A percentile compares a stretch with the other conserved stretches of the same genome.
phyloP scores from a whole-genome alignment of 2,888 invertebrate species.

The Cryptus armator region DNA sequence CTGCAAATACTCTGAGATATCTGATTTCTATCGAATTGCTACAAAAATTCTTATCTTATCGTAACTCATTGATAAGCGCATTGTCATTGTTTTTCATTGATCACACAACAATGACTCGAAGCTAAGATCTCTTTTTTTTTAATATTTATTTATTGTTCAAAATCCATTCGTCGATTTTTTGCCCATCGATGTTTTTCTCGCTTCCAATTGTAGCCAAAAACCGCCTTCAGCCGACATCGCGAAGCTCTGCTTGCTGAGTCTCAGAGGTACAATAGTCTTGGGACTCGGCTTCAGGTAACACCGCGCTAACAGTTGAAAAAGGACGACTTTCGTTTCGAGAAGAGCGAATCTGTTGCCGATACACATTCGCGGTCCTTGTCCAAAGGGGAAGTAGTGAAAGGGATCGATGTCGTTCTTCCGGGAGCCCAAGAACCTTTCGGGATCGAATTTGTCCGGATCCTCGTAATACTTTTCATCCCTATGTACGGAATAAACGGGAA shows the following conservation, averaged over 20 bases:
- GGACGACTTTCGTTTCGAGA: conserved; percentile 72
- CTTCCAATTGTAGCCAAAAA: conserved; percentile 72
- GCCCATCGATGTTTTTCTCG: neutral
- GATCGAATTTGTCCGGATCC: conserved; percentile 83
- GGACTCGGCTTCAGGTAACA: conserved; percentile 70
- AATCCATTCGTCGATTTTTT: neutral
- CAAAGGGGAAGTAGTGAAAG: conserved; percentile 81
- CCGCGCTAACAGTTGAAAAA: conserved; percentile 73
- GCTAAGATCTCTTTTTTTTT: neutral
- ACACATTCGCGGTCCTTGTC: conserved; percentile 82
- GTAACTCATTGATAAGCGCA: too few species aligned
- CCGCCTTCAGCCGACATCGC: conserved; percentile 70
- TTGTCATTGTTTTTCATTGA: too few species aligned
- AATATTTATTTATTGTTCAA: neutral
- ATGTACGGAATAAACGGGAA: conserved; percentile 82
- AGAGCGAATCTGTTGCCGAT: conserved; percentile 79
- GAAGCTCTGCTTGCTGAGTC: conserved; percentile 63
- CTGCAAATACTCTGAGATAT: too few species aligned
- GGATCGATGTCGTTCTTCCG: conserved; percentile 74
- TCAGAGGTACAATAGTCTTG: conserved; percentile 72
- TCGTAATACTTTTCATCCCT: conserved; percentile 81
- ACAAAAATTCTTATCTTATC: too few species aligned
- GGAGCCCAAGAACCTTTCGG: conserved; percentile 81
- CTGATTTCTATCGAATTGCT: too few species aligned
- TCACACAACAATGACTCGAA: too few species aligned